Base-by-base conservation (phyloP, 2,797 vertebrate species). In the Cottoperca gobio region DNA sequence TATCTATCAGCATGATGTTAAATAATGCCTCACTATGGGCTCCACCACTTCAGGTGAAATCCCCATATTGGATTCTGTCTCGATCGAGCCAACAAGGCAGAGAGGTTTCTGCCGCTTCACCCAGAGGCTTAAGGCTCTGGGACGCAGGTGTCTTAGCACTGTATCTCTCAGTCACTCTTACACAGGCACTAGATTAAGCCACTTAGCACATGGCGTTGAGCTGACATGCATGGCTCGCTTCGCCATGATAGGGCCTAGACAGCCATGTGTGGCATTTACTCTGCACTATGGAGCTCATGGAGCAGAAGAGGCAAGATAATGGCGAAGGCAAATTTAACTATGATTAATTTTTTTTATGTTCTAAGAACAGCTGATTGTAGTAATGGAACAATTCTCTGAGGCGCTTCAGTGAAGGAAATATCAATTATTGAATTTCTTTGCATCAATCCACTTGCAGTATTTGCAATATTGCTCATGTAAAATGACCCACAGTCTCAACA, bases 141-240 rank as follows among this genome's bases (percentile, higher is more conserved):
- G 82, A 83, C 70, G 21, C 88, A 82, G 85, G 87, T 89, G 84
- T 86, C 87, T 90, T 78, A 90, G 82, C 78, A 21, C 48, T 53
- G 81, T 73, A 83, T 85, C 76, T 84, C 81, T 84, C 89, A 78
- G 68, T 84, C 83, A 85, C 57, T 80, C 70, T 77, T 53, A 83
- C 45, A 39, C 78, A 81, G 70, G 33, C 84, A 84, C 83, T 86
- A 84, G 82, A 93, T 92, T 90, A 91, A 86, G 69, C 80, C 81
- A 85, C 79, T 88, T 87, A 86, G 61, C 50, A 72, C 64, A 57
- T 70, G 45, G 75, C 86, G 76, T 52, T 86, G 79, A 91, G 82
- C 85, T 63, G 84, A 91, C 85, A 89, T 43, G 43, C 83, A 73
- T 83, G 81, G 80, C 61, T 82, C 66, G 66, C 81, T 86, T 49